These are phyloP conservation scores for Plemyria rubiginata DNA, from an alignment of 2,888 invertebrate species.

Conservation along the genomic window DNA sequence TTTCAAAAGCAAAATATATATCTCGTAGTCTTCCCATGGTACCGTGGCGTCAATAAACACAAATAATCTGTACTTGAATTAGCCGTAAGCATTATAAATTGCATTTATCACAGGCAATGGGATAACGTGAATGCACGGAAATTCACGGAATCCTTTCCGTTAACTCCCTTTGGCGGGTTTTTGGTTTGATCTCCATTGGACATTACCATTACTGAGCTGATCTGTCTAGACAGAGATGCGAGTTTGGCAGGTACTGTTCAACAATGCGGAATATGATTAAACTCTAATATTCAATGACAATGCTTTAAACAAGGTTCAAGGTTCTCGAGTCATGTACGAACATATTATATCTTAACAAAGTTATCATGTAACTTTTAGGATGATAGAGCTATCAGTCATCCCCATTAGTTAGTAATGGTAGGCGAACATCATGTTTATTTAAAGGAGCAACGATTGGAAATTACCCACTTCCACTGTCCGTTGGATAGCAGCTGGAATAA, in stretches of 20 bases:
- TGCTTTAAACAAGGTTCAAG: constrained; percentile 52
- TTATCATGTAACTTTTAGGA: background rate
- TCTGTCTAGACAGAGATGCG: constrained; percentile 23
- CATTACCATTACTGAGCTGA: constrained; percentile 15
- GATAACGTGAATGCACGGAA: constrained; percentile 14
- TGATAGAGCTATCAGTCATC: constrained; percentile 9
- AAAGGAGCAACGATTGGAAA: constrained; percentile 16
- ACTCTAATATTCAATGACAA: constrained; percentile 29
- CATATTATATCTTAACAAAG: constrained; percentile 1
- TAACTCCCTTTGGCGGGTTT: constrained; percentile 17
- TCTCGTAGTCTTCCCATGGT: background rate
- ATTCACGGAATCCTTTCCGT: constrained; percentile 13
- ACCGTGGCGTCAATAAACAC: background rate
- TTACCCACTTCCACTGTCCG: constrained; percentile 10
- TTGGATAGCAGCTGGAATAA: constrained; percentile 19
- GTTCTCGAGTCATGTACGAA: constrained; percentile 36
- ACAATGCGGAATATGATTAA: constrained; percentile 39
- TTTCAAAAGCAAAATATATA: background rate
- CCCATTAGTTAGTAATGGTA: background rate
- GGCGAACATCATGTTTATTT: constrained; percentile 6
- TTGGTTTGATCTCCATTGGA: constrained; percentile 23
- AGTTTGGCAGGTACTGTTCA: constrained; percentile 5
- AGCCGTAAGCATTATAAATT: constrained; percentile 11
- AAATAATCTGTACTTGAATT: background rate
- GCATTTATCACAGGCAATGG: constrained; percentile 20